Conservation (phyloP, 2,797 vertebrate species). For the Peromyscus melanophrys region DNA sequence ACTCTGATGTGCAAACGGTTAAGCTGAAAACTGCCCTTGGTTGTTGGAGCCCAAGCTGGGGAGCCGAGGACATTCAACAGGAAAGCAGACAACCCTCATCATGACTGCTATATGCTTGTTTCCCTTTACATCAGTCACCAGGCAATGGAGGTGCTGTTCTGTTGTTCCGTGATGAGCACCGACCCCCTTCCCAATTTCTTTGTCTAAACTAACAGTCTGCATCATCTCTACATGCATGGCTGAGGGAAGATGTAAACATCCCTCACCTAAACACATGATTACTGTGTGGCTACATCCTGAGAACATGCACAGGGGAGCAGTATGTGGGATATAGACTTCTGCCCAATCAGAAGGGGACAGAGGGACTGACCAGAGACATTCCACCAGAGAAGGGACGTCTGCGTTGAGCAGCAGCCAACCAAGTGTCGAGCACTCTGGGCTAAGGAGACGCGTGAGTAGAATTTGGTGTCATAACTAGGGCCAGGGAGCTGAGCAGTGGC, state of each 20-base stretch:
- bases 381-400: neutral
- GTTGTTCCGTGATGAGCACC: neutral
- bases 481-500: neutral
- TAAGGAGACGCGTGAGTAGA: neutral
- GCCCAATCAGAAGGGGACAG: fast-evolving
- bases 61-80: neutral
- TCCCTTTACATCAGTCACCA: neutral
- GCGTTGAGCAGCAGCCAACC: neutral
- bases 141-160: neutral
- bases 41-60: neutral
- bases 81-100: neutral
- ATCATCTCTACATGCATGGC: neutral
- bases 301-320: neutral
- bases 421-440: neutral
- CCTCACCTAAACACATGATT: neutral
- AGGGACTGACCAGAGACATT: neutral
- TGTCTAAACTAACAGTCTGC: neutral
- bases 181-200: neutral
- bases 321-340: neutral
- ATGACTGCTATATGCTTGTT: neutral
- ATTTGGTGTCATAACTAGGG: neutral
- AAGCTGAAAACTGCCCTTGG: neutral
- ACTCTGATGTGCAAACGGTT: neutral
- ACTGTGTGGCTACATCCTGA: neutral
- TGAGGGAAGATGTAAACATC: neutral